Base-by-base conservation (phyloP, 2,113 vertebrate species). In the Electrona antarctica region DNA sequence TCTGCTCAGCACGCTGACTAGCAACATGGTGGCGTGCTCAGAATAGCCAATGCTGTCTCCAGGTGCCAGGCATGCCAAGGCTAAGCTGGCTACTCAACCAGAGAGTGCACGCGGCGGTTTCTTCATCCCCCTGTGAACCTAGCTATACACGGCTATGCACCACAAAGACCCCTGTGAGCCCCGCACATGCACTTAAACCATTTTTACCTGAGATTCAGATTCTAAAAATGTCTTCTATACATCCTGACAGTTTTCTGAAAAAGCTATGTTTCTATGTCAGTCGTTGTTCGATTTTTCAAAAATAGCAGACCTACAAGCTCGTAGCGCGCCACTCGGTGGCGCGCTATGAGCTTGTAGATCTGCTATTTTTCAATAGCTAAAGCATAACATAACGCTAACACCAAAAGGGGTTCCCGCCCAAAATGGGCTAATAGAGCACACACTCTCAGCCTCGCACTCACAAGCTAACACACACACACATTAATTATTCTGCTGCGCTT, bases 401-500 rank as follows among this genome's bases (percentile, higher is more conserved):
- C n/a, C n/a, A n/a, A n/a, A n/a, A n/a, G n/a, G n/a, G n/a, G n/a
- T n/a, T n/a, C n/a, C n/a, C n/a, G n/a, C n/a, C n/a, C n/a, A n/a
- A n/a, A n/a, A n/a, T n/a, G n/a, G n/a, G n/a, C 4, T 33, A 15
- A 41, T 49, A 60, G 28, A 8, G 33, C 29, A 59, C 48, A 62
- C 14, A 55, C 12, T 58, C 49, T 13, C 58, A 45, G 28, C 45
- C 28, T 47, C 47, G 11, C 57, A 48, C 68, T 73, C 69, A 67
- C 63, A 68, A 10, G 58, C 54, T n/a, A n/a, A 60, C 33, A 68
- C 29, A 63, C 73, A 63, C 73, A 76, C 75, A 83, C 79, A 88
- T 87, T 89, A 90, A 90, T 91, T 89, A 90, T 87, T 78, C 77
- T 79, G 70, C 81, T 87, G 79, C 90, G 81, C 81, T 77, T 82